Evolutionary conservation across 1,140 invertebrate genomes (phyloP).

Genomic region (Scaptomyza pallida): DNA sequence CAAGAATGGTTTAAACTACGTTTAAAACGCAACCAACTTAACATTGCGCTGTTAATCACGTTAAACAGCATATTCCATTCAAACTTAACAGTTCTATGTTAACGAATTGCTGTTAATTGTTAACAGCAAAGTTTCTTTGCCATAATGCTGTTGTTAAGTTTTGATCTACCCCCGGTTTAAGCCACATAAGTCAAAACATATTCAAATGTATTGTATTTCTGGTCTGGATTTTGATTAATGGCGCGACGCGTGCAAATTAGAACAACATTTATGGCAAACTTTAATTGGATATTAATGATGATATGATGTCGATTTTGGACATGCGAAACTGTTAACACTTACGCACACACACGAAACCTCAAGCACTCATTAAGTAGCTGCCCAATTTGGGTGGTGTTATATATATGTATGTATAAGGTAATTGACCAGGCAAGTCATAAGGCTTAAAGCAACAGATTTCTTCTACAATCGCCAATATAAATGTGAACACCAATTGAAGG

Average conservation of each 20-base stretch:
- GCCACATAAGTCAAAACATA: not conserved
- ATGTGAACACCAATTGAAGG: not conserved
- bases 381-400: constrained; percentile 60
- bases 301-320: constrained; percentile 56
- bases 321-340: constrained; percentile 56
- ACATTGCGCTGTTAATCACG: not conserved
- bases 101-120: not conserved
- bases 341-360: constrained; percentile 15
- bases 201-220: constrained; percentile 29
- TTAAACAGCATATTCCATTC: not conserved
- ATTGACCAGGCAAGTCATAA: constrained; percentile 12
- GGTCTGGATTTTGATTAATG: constrained; percentile 66
- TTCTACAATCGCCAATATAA: not conserved
- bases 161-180: constrained; percentile 7
- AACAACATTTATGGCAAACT: constrained; percentile 72
- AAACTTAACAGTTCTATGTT: not conserved
- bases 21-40: too few relatives aligned
- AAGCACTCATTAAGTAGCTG: constrained; percentile 24
- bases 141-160: not conserved
- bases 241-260: constrained; percentile 72
- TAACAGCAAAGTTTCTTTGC: too few relatives aligned
- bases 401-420: too few relatives aligned
- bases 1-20: not conserved
- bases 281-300: constrained; percentile 80
- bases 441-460: too few relatives aligned